Percentiles rank a stretch among this genome's conserved stretches.
Evolutionary conservation across 2,113 vertebrate genomes (phyloP).

Genomic region (Amphilophus citrinellus): DNA sequence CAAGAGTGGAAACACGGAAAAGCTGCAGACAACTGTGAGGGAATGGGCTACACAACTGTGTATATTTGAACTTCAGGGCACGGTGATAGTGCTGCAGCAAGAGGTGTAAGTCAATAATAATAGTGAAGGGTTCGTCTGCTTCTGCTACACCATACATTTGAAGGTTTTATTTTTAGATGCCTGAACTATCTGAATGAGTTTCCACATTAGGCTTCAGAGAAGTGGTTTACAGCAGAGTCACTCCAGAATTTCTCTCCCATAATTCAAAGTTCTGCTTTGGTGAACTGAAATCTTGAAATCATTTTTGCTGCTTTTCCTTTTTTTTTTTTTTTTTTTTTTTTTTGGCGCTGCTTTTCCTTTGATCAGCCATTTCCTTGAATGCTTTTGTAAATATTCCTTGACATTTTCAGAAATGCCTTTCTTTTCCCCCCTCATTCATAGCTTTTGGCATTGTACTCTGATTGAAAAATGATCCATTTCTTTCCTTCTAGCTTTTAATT

Average conservation of each 20-base stretch:
- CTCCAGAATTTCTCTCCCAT: constrained; percentile 8
- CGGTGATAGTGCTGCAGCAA: constrained; percentile 33
- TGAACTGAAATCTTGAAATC: neutral
- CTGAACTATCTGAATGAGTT: constrained; percentile 1
- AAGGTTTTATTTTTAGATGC: constrained; percentile 28
- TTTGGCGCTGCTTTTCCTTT: neutral
- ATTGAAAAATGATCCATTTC: neutral
- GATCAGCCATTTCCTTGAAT: neutral
- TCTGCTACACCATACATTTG: neutral
- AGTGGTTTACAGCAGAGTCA: neutral
- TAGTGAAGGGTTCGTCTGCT: constrained; percentile 22
- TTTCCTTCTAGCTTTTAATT: neutral
- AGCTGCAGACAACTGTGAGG: constrained; percentile 70
- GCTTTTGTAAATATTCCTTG: neutral
- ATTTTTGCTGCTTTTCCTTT: neutral
- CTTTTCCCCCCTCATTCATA: neutral
- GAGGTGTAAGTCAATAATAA: constrained; percentile 42
- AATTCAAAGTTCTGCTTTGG: neutral
- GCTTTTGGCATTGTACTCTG: neutral
- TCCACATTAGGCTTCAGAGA: constrained; percentile 11
- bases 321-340: too few species aligned
- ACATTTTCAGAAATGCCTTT: neutral
- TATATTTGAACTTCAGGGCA: constrained; percentile 25
- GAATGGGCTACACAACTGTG: constrained; percentile 42
- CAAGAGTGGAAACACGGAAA: constrained; percentile 74